Evolutionary conservation across 2,113 vertebrate species (phyloP), one percentile per base, ranked within the genome.

Genomic region (Callipepla californica): DNA sequence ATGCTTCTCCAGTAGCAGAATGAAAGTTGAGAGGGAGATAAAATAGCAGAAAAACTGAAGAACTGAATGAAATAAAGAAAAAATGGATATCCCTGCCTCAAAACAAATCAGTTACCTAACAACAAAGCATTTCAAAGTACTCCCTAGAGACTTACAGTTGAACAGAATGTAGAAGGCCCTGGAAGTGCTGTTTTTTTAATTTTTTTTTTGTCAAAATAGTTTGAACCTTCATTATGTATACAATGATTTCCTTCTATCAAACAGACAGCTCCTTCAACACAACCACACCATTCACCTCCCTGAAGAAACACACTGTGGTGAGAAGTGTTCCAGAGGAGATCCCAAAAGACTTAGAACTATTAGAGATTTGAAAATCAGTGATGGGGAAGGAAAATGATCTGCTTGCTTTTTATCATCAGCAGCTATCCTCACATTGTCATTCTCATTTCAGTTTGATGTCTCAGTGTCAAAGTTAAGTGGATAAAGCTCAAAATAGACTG

Each of bases 311-410:
- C 22, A 42, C 18, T 59, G 44, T 17, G 26, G 44, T 87, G 58
- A 61, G 58, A 94, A 94, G 73, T 65, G 65, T 51, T 93, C 70
- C 61, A 85, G 74, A 83, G 50, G n/a, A 65, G 53, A 72, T 69
- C 38, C 30, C 40, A 63, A 76, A 95, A 86, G 21, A 9, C 22
- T 91, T 91, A 47, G 51, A 75, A 80, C 14, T 62, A 68, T 61
- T 77, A 69, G 30, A 61, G 32, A 80, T 81, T 51, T 90, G 26
- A 89, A 96, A 92, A 94, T 90, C 45, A 67, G 42, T 22, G 51
- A 58, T 6, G 55, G 40, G 76, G 47, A 32, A 15, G 34, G 17
- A 89, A 93, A 89, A 87, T 47, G 14, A 59, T 78, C 14, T 2
- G 2, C 79, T 90, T 66, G 66, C 59, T 79, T 61, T 72, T 81